A percentile compares a stretch with the other conserved stretches of the same genome.
Conservation (phyloP, 2,797 vertebrate species). For the Chrysocyon brachyurus region DNA sequence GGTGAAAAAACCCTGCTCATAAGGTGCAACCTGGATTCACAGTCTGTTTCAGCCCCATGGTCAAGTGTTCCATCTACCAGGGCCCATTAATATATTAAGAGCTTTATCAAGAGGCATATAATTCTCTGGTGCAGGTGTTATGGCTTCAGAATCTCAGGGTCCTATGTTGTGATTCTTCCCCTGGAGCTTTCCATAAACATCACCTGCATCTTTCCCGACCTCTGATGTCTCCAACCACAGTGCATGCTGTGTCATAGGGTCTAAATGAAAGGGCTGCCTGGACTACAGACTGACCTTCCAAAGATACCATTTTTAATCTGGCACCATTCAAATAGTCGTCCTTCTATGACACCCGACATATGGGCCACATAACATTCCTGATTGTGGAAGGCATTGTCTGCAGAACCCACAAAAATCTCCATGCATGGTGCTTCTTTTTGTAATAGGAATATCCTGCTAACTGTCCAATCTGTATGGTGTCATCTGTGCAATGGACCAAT, state of each 20-base stretch:
- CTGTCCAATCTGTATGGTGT: not conserved
- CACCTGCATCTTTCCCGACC: too few relatives aligned
- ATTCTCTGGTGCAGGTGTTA: accelerated
- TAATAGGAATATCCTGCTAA: too few relatives aligned
- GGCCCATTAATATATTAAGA: not conserved
- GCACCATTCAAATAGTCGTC: too few relatives aligned
- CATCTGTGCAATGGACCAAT: not conserved
- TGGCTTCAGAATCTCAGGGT: not conserved
- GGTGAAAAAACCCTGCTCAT: not conserved
- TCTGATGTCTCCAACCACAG: not conserved
- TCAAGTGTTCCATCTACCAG: not conserved
- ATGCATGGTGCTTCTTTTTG: not conserved
- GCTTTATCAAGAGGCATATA: accelerated
- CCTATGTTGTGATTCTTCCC: accelerated
- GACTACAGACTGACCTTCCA: not conserved
- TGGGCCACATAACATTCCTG: not conserved
- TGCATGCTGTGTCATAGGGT: not conserved
- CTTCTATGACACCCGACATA: not conserved
- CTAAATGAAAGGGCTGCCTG: not conserved
- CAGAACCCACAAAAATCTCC: not conserved
- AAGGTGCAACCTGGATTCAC: too few relatives aligned
- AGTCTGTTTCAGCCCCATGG: accelerated
- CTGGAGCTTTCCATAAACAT: not conserved
- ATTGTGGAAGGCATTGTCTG: too few relatives aligned
- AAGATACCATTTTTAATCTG: not conserved